These are phyloP conservation scores for Florisuga fusca DNA, from an alignment of 2,797 vertebrate species.

Conservation along the genomic window DNA sequence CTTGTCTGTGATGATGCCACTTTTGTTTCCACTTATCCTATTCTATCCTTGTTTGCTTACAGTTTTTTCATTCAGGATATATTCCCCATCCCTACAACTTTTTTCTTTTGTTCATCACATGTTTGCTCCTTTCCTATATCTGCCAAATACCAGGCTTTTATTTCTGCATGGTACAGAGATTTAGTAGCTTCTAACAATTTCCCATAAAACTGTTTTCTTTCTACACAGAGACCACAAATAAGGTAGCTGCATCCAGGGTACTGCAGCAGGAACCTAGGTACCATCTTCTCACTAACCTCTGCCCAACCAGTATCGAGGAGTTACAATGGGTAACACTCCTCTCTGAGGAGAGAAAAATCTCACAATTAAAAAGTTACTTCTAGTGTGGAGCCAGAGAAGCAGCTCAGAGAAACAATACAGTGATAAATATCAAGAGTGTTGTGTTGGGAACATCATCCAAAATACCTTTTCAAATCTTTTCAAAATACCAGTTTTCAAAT, in stretches of 20 bases:
- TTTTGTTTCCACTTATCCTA: not conserved
- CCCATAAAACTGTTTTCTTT: not conserved
- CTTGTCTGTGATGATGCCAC: not conserved
- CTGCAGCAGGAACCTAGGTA: not conserved
- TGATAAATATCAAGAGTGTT: not conserved
- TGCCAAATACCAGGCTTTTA: not conserved
- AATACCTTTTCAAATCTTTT: not conserved
- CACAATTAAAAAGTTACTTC: not conserved
- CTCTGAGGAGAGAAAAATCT: rapidly evolving
- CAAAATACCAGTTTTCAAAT: not conserved
- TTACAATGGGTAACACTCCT: not conserved
- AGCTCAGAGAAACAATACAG: not conserved
- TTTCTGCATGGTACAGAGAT: not conserved
- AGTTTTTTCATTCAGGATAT: not conserved
- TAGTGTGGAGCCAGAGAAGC: not conserved
- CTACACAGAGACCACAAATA: not conserved
- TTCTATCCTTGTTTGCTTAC: not conserved
- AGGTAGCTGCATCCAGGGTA: not conserved
- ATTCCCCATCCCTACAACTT: not conserved
- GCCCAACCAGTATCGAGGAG: not conserved
- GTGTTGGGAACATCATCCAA: not conserved
- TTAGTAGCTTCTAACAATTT: not conserved
- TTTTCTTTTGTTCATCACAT: not conserved
- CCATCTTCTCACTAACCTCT: not conserved
- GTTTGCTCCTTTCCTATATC: not conserved